Percentiles rank a stretch among this genome's conserved stretches.
Conservation (phyloP, 2,797 vertebrate species). For the Chlorospingus semifuscus region DNA sequence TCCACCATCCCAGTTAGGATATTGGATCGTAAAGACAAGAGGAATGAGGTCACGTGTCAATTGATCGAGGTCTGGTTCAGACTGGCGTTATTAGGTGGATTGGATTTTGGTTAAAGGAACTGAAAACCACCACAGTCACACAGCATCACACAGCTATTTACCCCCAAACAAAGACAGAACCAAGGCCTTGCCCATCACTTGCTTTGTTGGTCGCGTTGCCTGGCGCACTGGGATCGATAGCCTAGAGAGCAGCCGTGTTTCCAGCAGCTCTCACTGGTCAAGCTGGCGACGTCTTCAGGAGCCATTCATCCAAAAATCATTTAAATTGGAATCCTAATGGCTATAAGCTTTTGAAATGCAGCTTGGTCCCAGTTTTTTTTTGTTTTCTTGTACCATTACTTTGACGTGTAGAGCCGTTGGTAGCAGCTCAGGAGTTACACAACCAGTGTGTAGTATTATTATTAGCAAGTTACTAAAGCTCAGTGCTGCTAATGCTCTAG, state of each 20-base stretch:
- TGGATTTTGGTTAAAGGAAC: slow-evolving; percentile 81
- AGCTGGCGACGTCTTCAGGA: slow-evolving; percentile 83
- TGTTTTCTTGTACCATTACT: slow-evolving; percentile 71
- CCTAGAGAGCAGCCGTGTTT: slow-evolving; percentile 77
- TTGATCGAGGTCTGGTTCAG: slow-evolving; percentile 81
- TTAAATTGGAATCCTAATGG: slow-evolving; percentile 82
- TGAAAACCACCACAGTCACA: slow-evolving; percentile 90
- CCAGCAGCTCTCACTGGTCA: slow-evolving; percentile 81
- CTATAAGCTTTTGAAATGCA: slow-evolving; percentile 77
- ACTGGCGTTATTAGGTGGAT: slow-evolving; percentile 75
- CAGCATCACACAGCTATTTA: slow-evolving; percentile 90
- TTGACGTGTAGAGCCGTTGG: slow-evolving; percentile 56
- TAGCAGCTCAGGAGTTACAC: slow-evolving; percentile 71
- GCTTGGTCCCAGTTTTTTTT: slow-evolving; percentile 72
- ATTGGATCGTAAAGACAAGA: slow-evolving; percentile 72
- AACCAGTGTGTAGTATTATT: slow-evolving; percentile 64
- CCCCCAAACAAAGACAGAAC: slow-evolving; percentile 88
- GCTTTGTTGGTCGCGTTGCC: slow-evolving; percentile 80
- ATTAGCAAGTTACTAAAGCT: slow-evolving; percentile 82
- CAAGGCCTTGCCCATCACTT: slow-evolving; percentile 81
- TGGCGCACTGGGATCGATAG: slow-evolving; percentile 77
- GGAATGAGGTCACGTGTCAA: slow-evolving; percentile 76
- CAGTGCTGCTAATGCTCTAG: slow-evolving; percentile 76
- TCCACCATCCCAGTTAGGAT: slow-evolving; percentile 77
- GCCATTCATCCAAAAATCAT: slow-evolving; percentile 81